Evolutionary conservation across 2,888 invertebrate species (phyloP).

Genomic region (Thymelicus sylvestris): DNA sequence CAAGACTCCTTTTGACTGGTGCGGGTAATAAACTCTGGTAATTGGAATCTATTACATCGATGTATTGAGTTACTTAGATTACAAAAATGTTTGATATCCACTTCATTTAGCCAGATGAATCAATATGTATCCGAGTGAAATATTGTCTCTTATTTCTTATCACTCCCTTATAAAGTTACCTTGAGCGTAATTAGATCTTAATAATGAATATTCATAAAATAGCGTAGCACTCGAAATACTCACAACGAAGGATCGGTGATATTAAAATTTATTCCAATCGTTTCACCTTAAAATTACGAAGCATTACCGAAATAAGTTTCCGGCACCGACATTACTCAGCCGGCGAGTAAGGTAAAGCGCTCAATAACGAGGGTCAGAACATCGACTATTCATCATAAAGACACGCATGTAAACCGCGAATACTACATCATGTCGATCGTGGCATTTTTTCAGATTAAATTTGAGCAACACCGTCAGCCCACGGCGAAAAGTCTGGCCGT

Average conservation of each 20-base stretch:
- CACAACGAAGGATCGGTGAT: neutral
- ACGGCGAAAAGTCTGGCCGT: constrained; percentile 69
- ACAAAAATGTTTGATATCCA: constrained; percentile 33
- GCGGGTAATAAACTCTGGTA: constrained; percentile 1
- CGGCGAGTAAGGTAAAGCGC: constrained; percentile 56
- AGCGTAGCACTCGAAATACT: neutral
- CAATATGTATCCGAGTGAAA: constrained; percentile 7
- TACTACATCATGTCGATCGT: constrained; percentile 67
- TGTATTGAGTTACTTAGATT: constrained; percentile 12
- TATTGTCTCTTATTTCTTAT: neutral
- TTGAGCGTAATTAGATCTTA: neutral
- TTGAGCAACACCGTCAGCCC: constrained; percentile 29
- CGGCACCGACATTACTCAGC: constrained; percentile 28
- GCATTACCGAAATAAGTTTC: constrained; percentile 21
- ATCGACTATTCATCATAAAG: constrained; percentile 67
- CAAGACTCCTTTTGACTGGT: neutral
- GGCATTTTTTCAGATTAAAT: constrained; percentile 27
- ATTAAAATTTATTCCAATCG: constrained; percentile 18
- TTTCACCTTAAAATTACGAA: constrained; percentile 20
- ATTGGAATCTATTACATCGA: constrained; percentile 29
- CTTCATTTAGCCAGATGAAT: neutral
- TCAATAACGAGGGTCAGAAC: constrained; percentile 62
- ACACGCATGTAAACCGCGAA: constrained; percentile 63
- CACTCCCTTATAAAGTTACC: neutral
- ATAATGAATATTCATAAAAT: constrained; percentile 10